Evolutionary conservation across 2,888 invertebrate species (phyloP).

Genomic region (Drosophila formosana): DNA sequence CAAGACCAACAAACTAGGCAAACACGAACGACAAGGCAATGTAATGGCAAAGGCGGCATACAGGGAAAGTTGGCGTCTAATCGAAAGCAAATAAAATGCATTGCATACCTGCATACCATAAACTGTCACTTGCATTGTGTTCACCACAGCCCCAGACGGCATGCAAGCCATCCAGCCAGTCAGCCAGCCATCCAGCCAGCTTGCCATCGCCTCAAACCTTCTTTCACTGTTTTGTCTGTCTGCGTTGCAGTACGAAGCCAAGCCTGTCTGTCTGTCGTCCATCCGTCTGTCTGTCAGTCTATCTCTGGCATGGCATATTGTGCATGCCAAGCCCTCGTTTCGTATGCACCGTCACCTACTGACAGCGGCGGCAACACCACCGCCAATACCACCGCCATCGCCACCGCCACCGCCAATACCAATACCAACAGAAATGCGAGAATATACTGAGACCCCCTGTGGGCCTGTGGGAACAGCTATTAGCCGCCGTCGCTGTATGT

Average conservation of each 20-base stretch:
- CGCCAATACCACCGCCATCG: slow-evolving; percentile 9
- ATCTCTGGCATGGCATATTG: slow-evolving; percentile 39
- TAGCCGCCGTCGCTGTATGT: slow-evolving; percentile 67
- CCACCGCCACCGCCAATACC: slow-evolving; percentile 4
- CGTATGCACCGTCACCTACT: slow-evolving; percentile 56
- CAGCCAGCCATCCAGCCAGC: slow-evolving; percentile 22
- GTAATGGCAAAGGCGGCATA: neutral
- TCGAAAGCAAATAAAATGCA: slow-evolving; percentile 80
- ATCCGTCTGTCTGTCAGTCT: slow-evolving; percentile 26
- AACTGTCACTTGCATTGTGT: slow-evolving; percentile 74
- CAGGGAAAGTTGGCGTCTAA: slow-evolving; percentile 54
- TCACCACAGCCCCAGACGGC: slow-evolving; percentile 37
- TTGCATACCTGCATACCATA: slow-evolving; percentile 78
- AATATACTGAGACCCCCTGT: slow-evolving; percentile 20
- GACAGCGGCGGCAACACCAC: slow-evolving; percentile 9
- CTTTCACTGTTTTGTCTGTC: slow-evolving; percentile 14
- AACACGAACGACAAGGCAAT: slow-evolving; percentile 14
- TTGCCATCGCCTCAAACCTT: neutral
- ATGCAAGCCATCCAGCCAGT: slow-evolving; percentile 23
- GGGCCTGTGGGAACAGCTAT: slow-evolving; percentile 36
- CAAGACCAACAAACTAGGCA: slow-evolving; percentile 70
- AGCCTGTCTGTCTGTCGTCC: slow-evolving; percentile 32
- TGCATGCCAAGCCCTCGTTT: slow-evolving; percentile 73
- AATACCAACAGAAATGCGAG: slow-evolving; percentile 1
- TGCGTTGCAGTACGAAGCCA: neutral